Conservation (phyloP, 2,888 invertebrate genomes). For the Sarcophaga carnaria region DNA sequence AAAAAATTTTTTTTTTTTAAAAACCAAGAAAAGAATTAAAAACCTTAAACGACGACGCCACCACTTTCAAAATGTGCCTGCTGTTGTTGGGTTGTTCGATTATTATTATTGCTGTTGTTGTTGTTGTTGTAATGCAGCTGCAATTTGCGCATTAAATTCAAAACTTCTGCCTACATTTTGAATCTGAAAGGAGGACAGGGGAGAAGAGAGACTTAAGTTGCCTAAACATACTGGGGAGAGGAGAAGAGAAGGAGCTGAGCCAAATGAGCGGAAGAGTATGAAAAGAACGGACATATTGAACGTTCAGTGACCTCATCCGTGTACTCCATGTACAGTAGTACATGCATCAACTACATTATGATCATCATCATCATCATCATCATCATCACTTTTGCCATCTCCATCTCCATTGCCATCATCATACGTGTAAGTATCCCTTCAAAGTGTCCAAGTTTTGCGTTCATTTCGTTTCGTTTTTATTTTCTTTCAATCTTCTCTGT, state of each 20-base stretch:
- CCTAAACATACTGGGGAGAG: constrained; percentile 48
- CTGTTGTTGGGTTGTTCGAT: constrained; percentile 38
- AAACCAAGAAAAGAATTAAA: constrained; percentile 27
- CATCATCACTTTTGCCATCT: constrained; percentile 42
- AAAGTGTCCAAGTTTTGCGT: constrained; percentile 42
- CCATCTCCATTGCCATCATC: constrained; percentile 54
- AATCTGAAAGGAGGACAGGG: neutral
- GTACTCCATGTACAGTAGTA: constrained; percentile 47
- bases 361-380: constrained; percentile 33
- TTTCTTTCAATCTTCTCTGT: neutral
- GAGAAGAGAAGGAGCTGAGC: constrained; percentile 5
- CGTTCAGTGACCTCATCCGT: constrained; percentile 64
- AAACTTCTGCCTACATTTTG: constrained; percentile 58
- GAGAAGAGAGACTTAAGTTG: constrained; percentile 44
- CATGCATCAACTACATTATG: constrained; percentile 39
- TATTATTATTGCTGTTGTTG: constrained; percentile 30
- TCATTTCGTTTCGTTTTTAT: constrained; percentile 27
- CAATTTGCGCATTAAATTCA: constrained; percentile 67
- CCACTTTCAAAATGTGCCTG: constrained; percentile 64
- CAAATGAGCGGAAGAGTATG: constrained; percentile 46
- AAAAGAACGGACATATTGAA: constrained; percentile 49
- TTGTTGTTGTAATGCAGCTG: constrained; percentile 64
- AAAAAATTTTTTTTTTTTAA: too few relatives aligned
- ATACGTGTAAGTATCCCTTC: constrained; percentile 65
- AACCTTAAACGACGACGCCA: constrained; percentile 70